Evolutionary conservation across 2,888 invertebrate genomes (phyloP), one percentile per base, ranked within the genome.

Genomic region (Ormyrus thymus): DNA sequence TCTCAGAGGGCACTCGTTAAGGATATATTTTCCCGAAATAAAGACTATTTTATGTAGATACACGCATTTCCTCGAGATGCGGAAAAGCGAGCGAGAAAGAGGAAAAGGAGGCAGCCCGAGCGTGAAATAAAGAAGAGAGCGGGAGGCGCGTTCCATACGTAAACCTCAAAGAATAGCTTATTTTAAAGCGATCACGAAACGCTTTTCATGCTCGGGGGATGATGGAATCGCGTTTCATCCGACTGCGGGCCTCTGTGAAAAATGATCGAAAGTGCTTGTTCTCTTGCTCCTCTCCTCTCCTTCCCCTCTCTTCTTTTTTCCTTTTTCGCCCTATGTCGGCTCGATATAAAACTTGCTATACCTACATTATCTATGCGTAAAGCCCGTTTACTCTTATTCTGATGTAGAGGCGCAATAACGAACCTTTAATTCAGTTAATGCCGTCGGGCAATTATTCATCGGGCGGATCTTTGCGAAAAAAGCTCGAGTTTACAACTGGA

Each of bases 171-270:
- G 87, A 87, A 87, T 86, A 86, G 87, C 87, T 88, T 87, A 87
- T 88, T 88, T 85, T 84, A 86, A 86, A 87, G 83, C 87, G 86
- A 88, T 87, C 87, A 84, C 85, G 85, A 84, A 87, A 87, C 86
- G 86, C 85, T 86, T 85, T 86, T 85, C 87, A 84, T 87, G 85
- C 84, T 84, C 83, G 81, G 82, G 82, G 84, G 84, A 85, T 85
- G 86, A 86, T 86, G 86, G 85, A 86, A 87, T 87, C 85, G 85
- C 83, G 84, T 85, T 86, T 85, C 84, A 85, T 86, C 84, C 84
- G 82, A 82, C 83, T 81, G 82, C 80, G 81, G 81, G 29, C n/a
- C 56, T 71, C 83, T 72, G 80, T 84, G 86, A 85, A 86, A 85
- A 85, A 86, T 85, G 86, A 84, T 85, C 83, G 83, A 81, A 77